Evolutionary conservation across 2,888 invertebrate species (phyloP).

Genomic region (Mythimna pallens): DNA sequence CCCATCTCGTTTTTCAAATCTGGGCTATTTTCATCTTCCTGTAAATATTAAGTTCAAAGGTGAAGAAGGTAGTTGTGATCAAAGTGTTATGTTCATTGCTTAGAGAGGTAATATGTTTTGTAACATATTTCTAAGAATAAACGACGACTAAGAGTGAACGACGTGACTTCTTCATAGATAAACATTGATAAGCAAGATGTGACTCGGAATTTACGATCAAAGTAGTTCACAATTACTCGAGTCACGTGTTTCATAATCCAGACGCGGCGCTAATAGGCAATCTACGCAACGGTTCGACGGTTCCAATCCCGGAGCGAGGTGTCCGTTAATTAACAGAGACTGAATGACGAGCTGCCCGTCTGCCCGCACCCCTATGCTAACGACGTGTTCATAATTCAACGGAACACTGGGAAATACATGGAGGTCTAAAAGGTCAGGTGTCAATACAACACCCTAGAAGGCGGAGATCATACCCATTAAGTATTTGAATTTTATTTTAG

Average conservation of each 20-base stretch:
- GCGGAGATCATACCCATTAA: conserved; percentile 1
- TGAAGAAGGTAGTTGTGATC: background rate
- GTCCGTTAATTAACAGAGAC: conserved; percentile 61
- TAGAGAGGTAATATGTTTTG: too few species aligned
- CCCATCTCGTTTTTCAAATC: conserved; percentile 6
- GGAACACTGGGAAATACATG: conserved; percentile 33
- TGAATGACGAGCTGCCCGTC: conserved; percentile 37
- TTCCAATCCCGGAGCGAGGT: conserved; percentile 62
- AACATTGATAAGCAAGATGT: background rate
- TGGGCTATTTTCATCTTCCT: conserved; percentile 7
- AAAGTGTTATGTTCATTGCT: conserved; percentile 2
- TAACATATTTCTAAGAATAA: background rate
- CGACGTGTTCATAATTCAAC: conserved; percentile 60
- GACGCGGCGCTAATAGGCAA: conserved; percentile 62
- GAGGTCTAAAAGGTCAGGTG: conserved; percentile 46
- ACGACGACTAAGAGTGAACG: background rate
- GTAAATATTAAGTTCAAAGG: conserved; percentile 11
- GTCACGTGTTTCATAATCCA: conserved; percentile 32
- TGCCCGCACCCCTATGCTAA: conserved; percentile 41
- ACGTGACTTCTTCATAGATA: background rate
- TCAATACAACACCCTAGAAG: conserved; percentile 20
- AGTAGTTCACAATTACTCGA: conserved; percentile 2
- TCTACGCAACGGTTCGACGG: conserved; percentile 60
- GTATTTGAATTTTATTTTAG: conserved; percentile 24
- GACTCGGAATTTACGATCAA: conserved; percentile 12